These are phyloP conservation scores for Linepithema humile DNA, from an alignment of 1,140 invertebrate species.

Conservation along the genomic window DNA sequence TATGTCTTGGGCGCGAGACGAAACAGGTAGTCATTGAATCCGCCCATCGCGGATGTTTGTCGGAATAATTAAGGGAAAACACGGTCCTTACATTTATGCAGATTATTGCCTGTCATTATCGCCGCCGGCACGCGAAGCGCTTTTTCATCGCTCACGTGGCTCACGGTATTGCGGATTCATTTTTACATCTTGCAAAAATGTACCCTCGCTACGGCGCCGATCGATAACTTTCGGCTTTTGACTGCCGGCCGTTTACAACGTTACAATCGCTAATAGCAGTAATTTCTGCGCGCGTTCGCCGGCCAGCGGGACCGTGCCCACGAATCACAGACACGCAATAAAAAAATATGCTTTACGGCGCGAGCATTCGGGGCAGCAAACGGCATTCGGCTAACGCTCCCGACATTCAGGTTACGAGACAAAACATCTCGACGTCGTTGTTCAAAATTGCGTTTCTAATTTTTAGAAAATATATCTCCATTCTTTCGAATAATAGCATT, in stretches of 20 bases:
- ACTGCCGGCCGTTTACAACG: conserved; percentile 59
- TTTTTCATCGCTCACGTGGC: conserved; percentile 58
- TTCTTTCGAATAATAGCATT: neutral
- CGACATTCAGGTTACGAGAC: neutral
- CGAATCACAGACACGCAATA: conserved; percentile 62
- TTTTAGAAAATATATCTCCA: neutral
- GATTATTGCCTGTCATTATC: conserved; percentile 61
- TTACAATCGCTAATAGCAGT: conserved; percentile 74
- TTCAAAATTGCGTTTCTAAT: neutral
- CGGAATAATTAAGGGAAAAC: conserved; percentile 60
- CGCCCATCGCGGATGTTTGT: conserved; percentile 22
- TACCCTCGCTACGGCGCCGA: conserved; percentile 38
- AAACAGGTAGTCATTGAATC: conserved; percentile 20
- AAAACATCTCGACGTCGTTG: neutral
- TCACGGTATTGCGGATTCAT: conserved; percentile 57
- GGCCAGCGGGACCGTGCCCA: conserved; percentile 35
- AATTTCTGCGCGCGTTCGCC: conserved; percentile 62
- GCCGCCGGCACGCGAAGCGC: conserved; percentile 56
- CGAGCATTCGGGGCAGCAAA: conserved; percentile 47
- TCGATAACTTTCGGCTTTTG: conserved; percentile 67
- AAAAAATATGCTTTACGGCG: conserved; percentile 67
- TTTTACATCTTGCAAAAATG: conserved; percentile 64
- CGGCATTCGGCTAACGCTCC: conserved; percentile 38
- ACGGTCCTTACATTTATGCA: conserved; percentile 59
- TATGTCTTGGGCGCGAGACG: neutral